Percentiles rank a stretch among this genome's conserved stretches.
phyloP scores from a whole-genome alignment of 1,140 invertebrate genomes.

The Drosophila fuyamai region DNA sequence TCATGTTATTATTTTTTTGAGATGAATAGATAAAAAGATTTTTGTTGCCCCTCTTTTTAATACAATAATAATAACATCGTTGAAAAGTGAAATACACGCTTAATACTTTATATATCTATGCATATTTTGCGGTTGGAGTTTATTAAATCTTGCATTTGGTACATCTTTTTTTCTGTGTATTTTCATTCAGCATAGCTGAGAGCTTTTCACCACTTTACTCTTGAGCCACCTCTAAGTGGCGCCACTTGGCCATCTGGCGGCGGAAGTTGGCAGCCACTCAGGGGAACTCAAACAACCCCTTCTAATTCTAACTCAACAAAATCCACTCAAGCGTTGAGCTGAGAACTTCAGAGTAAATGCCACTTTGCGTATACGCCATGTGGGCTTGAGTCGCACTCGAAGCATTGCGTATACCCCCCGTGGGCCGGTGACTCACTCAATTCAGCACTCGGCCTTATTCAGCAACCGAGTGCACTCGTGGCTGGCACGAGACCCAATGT shows the following conservation, averaged over 20 bases:
- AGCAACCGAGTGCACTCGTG: constrained; percentile 10
- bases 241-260: constrained; percentile 57
- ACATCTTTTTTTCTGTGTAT: constrained; percentile 2
- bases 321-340: constrained; percentile 25
- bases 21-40: too few relatives aligned
- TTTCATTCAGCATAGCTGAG: not conserved
- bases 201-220: constrained; percentile 39
- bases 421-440: constrained; percentile 19
- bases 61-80: too few relatives aligned
- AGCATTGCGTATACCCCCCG: constrained; percentile 28
- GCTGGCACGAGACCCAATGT: constrained; percentile 44
- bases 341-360: not conserved
- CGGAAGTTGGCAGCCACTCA: constrained; percentile 27
- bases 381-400: constrained; percentile 14
- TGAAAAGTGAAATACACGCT: too few relatives aligned
- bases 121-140: too few relatives aligned
- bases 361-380: constrained; percentile 13
- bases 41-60: too few relatives aligned
- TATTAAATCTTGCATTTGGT: too few relatives aligned
- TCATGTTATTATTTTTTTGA: too few relatives aligned
- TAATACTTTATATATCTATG: too few relatives aligned
- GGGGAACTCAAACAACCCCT: constrained; percentile 4
- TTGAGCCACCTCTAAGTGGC: constrained; percentile 45
- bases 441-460: constrained; percentile 46
- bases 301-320: constrained; percentile 1